Evolutionary conservation across 2,113 vertebrate genomes (phyloP), one percentile per base, ranked within the genome.

Genomic region (Galeopterus variegatus): DNA sequence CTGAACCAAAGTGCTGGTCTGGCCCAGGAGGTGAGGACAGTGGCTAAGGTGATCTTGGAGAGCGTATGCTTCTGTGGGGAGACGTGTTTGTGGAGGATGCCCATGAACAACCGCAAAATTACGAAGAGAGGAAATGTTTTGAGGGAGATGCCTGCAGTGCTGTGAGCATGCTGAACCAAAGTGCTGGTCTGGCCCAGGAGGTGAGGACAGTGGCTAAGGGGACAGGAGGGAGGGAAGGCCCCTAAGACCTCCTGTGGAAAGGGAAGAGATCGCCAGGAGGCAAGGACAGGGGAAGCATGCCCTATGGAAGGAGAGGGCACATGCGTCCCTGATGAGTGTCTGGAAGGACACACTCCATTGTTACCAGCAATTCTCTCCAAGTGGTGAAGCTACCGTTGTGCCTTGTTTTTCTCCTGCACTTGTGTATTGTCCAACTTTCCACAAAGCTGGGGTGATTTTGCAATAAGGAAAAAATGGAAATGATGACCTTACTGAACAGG

Each of bases 381-480:
- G 50, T 0, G 28, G 21, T 0, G 3, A 28, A 54, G 12, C 45
- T 8, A 1, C 2, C n/a, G 0, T 1, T 0, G 0, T 3, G 26
- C 17, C 72, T 54, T 6, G 2, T 5, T 23, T 76, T 56, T 52
- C 23, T 19, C 24, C 64, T 0, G 0, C 1, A 2, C 10, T 13
- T 64, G 19, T 3, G 3, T 8, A 0, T 0, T 0, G 4, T 21
- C 11, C 45, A 33, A 0, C 19, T 19, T 52, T 50, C 54, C 36
- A 52, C 9, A 0, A n/a, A 76, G n/a, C 73, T 4, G 15, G 62
- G 77, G 6, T 24, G 82, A 14, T 56, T 33, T 28, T 62, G 73
- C 56, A n/a, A 60, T 17, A 60, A 69, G 67, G 4, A 48, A n/a
- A 8, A 28, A 26, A 1, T n/a, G 0, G 8, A 9, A 62, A 56